These are phyloP conservation scores for Harpegnathos saltator DNA, from an alignment of 1,140 invertebrate species.

Conservation along the genomic window DNA sequence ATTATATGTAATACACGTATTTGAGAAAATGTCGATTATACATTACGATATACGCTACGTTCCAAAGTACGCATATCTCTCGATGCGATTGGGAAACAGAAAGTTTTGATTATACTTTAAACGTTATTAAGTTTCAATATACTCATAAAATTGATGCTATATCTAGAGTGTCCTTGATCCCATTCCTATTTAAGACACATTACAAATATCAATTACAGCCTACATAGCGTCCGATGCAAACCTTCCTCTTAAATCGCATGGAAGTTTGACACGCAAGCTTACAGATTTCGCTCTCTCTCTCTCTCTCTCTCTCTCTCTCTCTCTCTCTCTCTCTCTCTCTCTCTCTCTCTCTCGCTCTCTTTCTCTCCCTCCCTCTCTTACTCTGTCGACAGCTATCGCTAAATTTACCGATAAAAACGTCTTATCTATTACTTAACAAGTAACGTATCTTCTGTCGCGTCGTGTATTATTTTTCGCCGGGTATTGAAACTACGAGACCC, in stretches of 20 bases:
- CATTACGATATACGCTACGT: too few relatives aligned
- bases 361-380: background rate
- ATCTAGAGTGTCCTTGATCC: background rate
- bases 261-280: constrained; percentile 61
- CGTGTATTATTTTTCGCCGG: constrained; percentile 34
- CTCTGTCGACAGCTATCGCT: constrained; percentile 40
- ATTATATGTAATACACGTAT: too few relatives aligned
- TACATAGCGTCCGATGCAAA: constrained; percentile 50
- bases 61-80: too few relatives aligned
- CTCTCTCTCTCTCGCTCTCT: background rate
- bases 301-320: too few relatives aligned
- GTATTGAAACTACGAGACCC: constrained; percentile 48
- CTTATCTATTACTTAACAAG: constrained; percentile 71
- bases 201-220: constrained; percentile 47
- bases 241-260: constrained; percentile 19
- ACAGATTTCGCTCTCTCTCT: background rate
- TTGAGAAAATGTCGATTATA: too few relatives aligned
- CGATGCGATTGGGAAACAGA: too few relatives aligned
- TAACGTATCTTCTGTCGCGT: constrained; percentile 61
- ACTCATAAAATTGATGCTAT: constrained; percentile 14
- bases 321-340: background rate
- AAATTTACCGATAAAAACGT: constrained; percentile 76
- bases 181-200: constrained; percentile 1
- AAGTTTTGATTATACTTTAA: too few relatives aligned
- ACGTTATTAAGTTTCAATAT: constrained; percentile 3